Base-by-base conservation (phyloP, 2,113 vertebrate genomes). In the Menidia beryllina region DNA sequence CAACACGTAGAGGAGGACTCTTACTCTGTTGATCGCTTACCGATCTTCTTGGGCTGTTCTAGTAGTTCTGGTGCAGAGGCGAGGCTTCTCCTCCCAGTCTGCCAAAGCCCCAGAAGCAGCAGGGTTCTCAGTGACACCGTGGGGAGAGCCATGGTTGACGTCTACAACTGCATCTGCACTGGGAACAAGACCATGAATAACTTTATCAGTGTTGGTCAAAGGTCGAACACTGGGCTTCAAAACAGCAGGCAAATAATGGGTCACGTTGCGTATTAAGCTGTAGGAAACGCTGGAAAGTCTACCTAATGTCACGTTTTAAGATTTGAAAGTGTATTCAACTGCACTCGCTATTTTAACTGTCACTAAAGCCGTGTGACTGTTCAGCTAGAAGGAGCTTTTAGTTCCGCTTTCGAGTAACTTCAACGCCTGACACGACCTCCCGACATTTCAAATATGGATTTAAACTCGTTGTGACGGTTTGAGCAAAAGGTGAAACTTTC, bases 31-130 rank as follows among this genome's bases (percentile, higher is more conserved):
- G 34, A 2, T 7, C 15, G 20, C 54, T 64, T 77, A 93, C 94
- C 94, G 6, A 94, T 94, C 52, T 82, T 94, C 64, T 81, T 90
- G 30, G 94, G 94, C 14, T 82, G 88, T 1, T 89, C 84, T 54
- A 55, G 58, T 13, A 86, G 59, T 43, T 89, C 84, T 19, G 90
- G 64, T 11, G 86, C 75, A 1, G 91, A 93, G 17, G 89, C 90
- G 1, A 92, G 56, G 72, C 89, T 66, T 41, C 89, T 84, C 13
- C 55, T 87, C 21, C 88, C 89, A 3, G 81, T 56, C 2, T 90
- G 82, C 81, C 84, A 93, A 5, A 94, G 75, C 10, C 88, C 88
- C 65, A 94, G 70, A 24, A 94, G 51, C 21, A 93, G 73, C 47
- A 94, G 51, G 0, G 85, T 61, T 59, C 87, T 90, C 64, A 88